Base-by-base conservation (phyloP, 2,888 invertebrate genomes). In the Fabriciana adippe region DNA sequence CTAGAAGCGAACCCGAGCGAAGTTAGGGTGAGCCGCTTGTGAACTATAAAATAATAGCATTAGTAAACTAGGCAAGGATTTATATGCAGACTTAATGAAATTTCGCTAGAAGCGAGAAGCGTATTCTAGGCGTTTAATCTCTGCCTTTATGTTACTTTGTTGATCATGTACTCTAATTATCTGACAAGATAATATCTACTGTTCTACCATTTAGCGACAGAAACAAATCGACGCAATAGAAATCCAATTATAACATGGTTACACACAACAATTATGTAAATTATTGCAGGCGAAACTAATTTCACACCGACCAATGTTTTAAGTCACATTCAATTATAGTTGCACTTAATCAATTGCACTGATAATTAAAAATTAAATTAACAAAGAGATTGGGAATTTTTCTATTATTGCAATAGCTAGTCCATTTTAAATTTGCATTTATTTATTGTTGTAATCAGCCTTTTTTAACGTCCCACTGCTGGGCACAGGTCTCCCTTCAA, bases 141-240 rank as follows among this genome's bases (percentile, higher is more conserved):
- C 59, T 59, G 59, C 59, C 59, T 26, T 16, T 48, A 48, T 48
- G 31, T 59, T 59, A 59, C 59, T 59, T 59, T 59, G 59, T 59
- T 26, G 59, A 59, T 26, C 59, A 59, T 26, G 26, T 48, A 48
- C 48, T 59, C 59, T 59, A 59, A 59, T 59, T 59, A 48, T 59
- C 47, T 59, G 59, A 48, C 48, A 26, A 59, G 50, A 70, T 64
- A 57, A 61, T 61, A 67, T 59, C 62, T 59, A 31, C 18, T n/a
- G 51, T 35, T 6, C 57, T 14, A 16, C 45, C 59, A 63, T 57
- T 63, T 54, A 66, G 48, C 59, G 70, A 68, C 76, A 75, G 74
- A 79, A 81, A 86, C 81, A 86, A 88, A 89, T 89, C 83, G 85
- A 79, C 82, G 80, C 83, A 84, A 86, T 88, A 83, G 83, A 79